A percentile compares a stretch with the other conserved stretches of the same genome.
phyloP scores from a whole-genome alignment of 2,888 invertebrate genomes.

The Rhagonycha fulva region DNA sequence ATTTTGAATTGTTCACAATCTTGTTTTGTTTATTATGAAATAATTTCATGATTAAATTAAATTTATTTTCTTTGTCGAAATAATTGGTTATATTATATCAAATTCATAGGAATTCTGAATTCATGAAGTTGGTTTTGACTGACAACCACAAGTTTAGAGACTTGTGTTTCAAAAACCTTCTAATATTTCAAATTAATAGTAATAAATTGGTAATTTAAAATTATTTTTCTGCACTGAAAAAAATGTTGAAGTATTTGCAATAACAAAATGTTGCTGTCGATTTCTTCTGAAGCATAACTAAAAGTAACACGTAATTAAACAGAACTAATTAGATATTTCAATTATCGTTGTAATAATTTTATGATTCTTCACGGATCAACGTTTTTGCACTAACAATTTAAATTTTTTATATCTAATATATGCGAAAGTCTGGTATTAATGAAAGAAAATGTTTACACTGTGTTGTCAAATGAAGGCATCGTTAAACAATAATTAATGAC shows the following conservation, averaged over 20 bases:
- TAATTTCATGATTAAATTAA: too few species aligned
- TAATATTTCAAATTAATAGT: too few species aligned
- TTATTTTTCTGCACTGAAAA: not conserved
- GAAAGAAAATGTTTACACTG: not conserved
- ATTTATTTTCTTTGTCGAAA: too few species aligned
- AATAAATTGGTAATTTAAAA: too few species aligned
- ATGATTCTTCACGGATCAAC: not conserved
- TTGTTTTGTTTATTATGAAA: too few species aligned
- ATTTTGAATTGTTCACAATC: too few species aligned
- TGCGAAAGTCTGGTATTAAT: not conserved
- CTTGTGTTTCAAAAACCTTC: too few species aligned
- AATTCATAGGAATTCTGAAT: too few species aligned
- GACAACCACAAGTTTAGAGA: too few species aligned
- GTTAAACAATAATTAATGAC: conserved; percentile 33
- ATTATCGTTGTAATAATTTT: not conserved
- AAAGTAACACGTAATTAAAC: not conserved
- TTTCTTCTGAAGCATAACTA: not conserved
- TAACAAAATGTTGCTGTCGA: not conserved
- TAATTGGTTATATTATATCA: too few species aligned
- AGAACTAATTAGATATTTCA: not conserved
- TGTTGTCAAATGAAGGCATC: conserved; percentile 11
- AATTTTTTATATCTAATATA: not conserved
- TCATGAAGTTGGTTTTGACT: too few species aligned
- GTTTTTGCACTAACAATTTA: not conserved
- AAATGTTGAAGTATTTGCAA: not conserved